phyloP scores from a whole-genome alignment of 2,797 vertebrate species.

The Sphenopsis melanotis region DNA sequence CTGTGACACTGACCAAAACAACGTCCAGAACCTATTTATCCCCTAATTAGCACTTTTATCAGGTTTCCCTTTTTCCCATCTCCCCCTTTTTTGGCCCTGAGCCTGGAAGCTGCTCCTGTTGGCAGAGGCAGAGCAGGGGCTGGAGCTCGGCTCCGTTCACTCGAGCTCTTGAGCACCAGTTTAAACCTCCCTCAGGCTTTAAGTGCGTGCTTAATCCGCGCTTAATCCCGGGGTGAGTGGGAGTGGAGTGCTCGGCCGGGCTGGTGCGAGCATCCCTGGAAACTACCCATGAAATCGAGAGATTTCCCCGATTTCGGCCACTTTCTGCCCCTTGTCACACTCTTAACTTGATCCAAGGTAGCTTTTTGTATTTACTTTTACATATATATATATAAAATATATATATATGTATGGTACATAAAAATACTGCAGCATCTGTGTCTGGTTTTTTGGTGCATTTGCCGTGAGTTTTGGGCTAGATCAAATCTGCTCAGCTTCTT shows the following conservation, averaged over 20 bases:
- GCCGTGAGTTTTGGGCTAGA: constrained; percentile 48
- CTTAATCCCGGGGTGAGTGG: neutral
- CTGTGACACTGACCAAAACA: constrained; percentile 55
- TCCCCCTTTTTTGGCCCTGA: neutral
- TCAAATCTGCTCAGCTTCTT: constrained; percentile 22
- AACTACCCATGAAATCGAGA: neutral
- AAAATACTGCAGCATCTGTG: neutral
- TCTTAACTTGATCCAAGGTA: constrained; percentile 37
- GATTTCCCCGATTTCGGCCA: neutral
- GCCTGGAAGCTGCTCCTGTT: neutral
- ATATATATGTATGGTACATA: neutral
- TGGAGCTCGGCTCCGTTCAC: neutral
- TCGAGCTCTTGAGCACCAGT: neutral
- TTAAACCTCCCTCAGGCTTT: neutral
- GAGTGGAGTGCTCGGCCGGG: neutral
- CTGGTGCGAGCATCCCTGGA: neutral
- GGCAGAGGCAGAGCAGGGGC: neutral
- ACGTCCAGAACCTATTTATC: neutral
- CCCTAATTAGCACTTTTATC: constrained; percentile 29
- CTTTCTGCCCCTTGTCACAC: neutral
- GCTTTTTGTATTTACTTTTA: constrained; percentile 23
- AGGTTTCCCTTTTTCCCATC: neutral
- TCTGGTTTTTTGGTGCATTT: neutral
- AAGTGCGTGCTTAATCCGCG: neutral
- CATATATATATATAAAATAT: neutral